Evolutionary conservation across 2,888 invertebrate genomes (phyloP), one percentile per base, ranked within the genome.

Genomic region (Escarpia spicata): DNA sequence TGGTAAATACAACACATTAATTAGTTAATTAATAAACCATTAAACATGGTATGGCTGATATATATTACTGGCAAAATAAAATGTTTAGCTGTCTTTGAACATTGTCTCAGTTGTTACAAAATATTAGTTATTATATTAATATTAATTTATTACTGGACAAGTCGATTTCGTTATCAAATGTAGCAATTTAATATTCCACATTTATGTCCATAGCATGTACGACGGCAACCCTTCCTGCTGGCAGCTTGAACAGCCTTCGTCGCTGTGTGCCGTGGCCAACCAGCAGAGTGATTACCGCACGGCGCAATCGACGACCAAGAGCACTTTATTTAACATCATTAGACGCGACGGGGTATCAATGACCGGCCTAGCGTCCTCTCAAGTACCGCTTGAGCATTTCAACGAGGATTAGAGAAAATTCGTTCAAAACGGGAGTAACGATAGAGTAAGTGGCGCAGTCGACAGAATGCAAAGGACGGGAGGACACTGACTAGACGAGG

Each of bases 381-480:
- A 75, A 75, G 75, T 75, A 75, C 26, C 75, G 75, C n/a, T 75
- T 6, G 26, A 75, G 75, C 6, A 75, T 75, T 75, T 75, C 75
- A 75, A 75, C 75, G 75, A 75, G 75, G 75, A 75, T 75, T 75
- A 75, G n/a, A 75, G 75, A 75, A 75, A 75, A 75, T 75, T 26
- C n/a, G 75, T 75, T 75, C 75, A 75, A 75, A 75, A 75, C n/a
- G 75, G 26, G 26, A 75, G 19, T 26, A 75, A 75, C 75, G 75
- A 75, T 26, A 75, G 75, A 75, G 6, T 26, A 75, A 15, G 75
- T 75, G 75, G 26, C 75, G 26, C 19, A 75, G 26, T 75, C 75
- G 75, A n/a, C 75, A n/a, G 52, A 52, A 52, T 52, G 52, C 52
- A 12, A 52, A 52, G 9, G 52, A 52, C 52, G 90, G 12, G 12